Evolutionary conservation across 35 echinoderm and acorn worm species (phyloP), one percentile per base, ranked within the genome.

Genomic region (Ophiothrix spiculata): DNA sequence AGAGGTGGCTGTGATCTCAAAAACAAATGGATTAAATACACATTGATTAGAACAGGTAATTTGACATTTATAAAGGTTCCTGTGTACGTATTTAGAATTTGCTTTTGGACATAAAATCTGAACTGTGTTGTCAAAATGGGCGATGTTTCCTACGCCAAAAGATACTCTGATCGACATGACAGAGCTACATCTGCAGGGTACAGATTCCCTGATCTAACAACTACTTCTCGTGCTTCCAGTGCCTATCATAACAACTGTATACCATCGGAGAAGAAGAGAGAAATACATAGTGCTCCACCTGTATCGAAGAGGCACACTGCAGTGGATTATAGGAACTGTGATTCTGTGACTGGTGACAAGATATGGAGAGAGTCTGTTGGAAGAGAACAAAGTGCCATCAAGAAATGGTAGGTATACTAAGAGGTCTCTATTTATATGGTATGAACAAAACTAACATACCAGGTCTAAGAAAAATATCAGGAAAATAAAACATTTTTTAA

Each of bases 181-280:
- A 39, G 92, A 32, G 86, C 92, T 39, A 93, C 92, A 38, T 93
- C 92, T 76, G 92, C 92, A 39, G 92, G 92, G 75, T 93, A 93
- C 60, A 87, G 92, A 46, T 79, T 93, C 28, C 92, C 92, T n/a
- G 35, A 81, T 83, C 6, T 49, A 10, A 10, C 42, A 10, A 42
- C 89, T 91, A 39, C 89, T 29, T 75, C 88, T 42, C 92, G 92
- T 81, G 75, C 79, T 12, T 89, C 86, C 56, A 93, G 92, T 82
- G 92, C 92, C 87, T 93, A 93, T 83, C 92, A 93, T 79, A 84
- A 69, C 37, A 86, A 84, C 42, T 93, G 92, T 32, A 77, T 89
- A 10, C 92, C 92, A 1, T 80, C 74, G 15, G 85, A 87, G 39
- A 78, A 34, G 13, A 73, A 84, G 12, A 74, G 76, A 42, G 56